Evolutionary conservation across 2,888 invertebrate genomes (phyloP), one percentile per base, ranked within the genome.

Genomic region (Drosophila paramelanica): DNA sequence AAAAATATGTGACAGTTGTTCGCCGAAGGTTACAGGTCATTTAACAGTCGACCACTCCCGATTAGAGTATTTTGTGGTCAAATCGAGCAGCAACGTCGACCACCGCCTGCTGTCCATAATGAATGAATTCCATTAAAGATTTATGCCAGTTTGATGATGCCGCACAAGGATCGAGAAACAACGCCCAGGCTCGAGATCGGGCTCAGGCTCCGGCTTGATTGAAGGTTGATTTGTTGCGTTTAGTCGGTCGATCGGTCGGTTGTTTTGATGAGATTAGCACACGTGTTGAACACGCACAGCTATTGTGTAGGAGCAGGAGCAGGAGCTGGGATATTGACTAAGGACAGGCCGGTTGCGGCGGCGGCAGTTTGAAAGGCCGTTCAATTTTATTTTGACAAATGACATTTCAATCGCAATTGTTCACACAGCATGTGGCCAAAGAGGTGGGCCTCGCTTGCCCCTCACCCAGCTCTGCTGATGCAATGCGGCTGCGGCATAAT

Each of bases 371-470:
- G 69, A 76, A 86, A 82, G 86, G 67, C 77, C 67, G 66, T 61
- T 81, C 69, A 87, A 89, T 89, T 89, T 88, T 90, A 89, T 89
- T 90, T 90, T 91, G 91, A 91, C 91, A 91, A 90, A 90, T 91
- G 90, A 90, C 90, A 90, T 83, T 85, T 89, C 91, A 91, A 90
- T 90, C 79, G 83, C 79, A 79, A 81, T 86, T 84, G 73, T 69
- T 62, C 47, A 43, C 77, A 70, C 78, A 73, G 79, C 79, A 72
- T 82, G 85, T 70, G 76, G 68, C 58, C 8, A 33, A 25, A 25
- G 1, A 25, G 5, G 6, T 25, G 25, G 25, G 6, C 31, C 31
- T 8, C 31, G 8, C 31, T 8, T 31, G 31, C 31, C 31, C 8
- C 31, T 8, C 31, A 8, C 8, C 31, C 7, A 8, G 31, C 31